These are phyloP conservation scores for Leucoraja ocellata DNA, from an alignment of 2,797 vertebrate genomes.

Conservation along the genomic window DNA sequence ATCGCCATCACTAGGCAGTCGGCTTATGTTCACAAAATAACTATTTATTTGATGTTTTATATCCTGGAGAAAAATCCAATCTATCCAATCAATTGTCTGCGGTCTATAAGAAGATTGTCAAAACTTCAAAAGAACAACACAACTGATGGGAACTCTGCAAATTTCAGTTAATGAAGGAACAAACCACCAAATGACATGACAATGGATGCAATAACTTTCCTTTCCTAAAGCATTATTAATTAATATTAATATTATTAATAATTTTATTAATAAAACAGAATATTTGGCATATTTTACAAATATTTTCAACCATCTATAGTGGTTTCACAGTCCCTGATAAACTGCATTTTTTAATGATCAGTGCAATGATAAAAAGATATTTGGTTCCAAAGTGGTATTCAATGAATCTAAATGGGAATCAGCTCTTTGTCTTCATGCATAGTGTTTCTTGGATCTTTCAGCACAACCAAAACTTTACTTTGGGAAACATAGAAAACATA, in stretches of 20 bases:
- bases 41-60: conserved; percentile 18
- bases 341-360: not conserved
- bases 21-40: not conserved
- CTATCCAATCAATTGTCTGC: not conserved
- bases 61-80: conserved; percentile 9
- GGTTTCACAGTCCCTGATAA: not conserved
- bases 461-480: not conserved
- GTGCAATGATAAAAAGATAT: not conserved
- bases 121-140: not conserved
- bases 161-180: not conserved
- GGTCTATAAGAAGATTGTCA: not conserved
- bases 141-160: not conserved
- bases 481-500: too few species aligned
- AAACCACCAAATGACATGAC: not conserved
- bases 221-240: not conserved
- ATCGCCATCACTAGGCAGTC: not conserved
- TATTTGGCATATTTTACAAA: not conserved
- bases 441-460: not conserved
- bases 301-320: not conserved
- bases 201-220: not conserved
- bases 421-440: not conserved
- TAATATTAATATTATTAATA: too few species aligned
- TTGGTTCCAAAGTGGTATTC: not conserved
- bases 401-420: not conserved
- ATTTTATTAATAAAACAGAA: not conserved